Evolutionary conservation across 2,888 invertebrate genomes (phyloP), one percentile per base, ranked within the genome.

Genomic region (Halictus ligatus): DNA sequence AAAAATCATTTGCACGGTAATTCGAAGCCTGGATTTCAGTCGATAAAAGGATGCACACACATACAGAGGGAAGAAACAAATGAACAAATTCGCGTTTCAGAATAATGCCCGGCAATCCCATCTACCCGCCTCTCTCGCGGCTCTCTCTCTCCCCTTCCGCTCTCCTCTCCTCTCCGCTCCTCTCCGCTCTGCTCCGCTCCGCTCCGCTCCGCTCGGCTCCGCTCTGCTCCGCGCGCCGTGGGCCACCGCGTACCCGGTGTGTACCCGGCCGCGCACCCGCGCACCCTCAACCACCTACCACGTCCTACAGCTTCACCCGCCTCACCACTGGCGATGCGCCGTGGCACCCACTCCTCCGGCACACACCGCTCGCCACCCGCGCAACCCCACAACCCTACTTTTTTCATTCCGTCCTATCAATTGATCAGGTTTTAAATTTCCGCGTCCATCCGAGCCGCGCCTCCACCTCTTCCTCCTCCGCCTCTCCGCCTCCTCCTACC

Each of bases 351-450:
- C 83, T 78, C 83, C 84, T 81, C 86, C 90, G 76, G 89, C 80
- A 82, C 80, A 75, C 90, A 89, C 92, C 92, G 90, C 69, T 92
- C 92, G 90, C 91, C 80, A 89, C 89, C 90, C 91, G 91, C 91
- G 91, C 92, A 91, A 90, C 94, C 94, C 92, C 93, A 92, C 94
- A 93, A 94, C 94, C 94, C 95, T 95, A 95, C 95, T 94, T 94
- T 95, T 95, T 95, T 94, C 95, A 95, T 95, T 95, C 94, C 94
- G 93, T 95, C 94, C 95, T 95, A 95, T 95, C 95, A 95, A 95
- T 95, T 95, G 95, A 95, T 95, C 95, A 95, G 95, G 95, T 95
- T 95, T 95, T 95, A 95, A 95, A 95, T 95, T 95, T 95, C 95
- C 95, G 95, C 95, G 95, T 95, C 95, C 95, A 95, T 95, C 95